Evolutionary conservation across 2,888 invertebrate species (phyloP).

Genomic region (Hermodice carunculata): DNA sequence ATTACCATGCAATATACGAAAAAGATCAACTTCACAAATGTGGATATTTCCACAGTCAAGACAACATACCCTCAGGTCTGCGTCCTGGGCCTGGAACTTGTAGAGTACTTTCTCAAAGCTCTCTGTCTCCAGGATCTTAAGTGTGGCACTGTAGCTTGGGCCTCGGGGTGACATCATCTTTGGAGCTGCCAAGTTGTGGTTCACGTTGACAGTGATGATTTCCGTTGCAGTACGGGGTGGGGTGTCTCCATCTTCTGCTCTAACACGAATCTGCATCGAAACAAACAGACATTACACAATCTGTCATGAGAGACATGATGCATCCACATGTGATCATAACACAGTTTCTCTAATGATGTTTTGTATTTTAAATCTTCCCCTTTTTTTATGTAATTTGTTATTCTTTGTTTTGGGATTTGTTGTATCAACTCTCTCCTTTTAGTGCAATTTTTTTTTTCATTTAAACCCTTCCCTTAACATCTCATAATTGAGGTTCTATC

Average conservation of each 20-base stretch:
- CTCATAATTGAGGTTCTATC: too few species aligned
- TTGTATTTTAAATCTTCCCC: too few species aligned
- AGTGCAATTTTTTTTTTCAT: too few species aligned
- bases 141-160: constrained; percentile 36
- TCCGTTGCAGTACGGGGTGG: constrained; percentile 40
- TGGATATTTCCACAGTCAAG: not conserved
- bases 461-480: too few species aligned
- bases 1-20: too few species aligned
- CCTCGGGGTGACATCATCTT: constrained; percentile 42
- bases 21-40: not conserved
- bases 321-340: too few species aligned
- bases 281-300: too few species aligned
- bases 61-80: constrained; percentile 46
- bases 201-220: constrained; percentile 49
- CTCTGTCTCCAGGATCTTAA: constrained; percentile 51
- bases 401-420: too few species aligned
- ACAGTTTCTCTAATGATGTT: too few species aligned
- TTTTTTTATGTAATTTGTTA: too few species aligned
- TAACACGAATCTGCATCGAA: constrained; percentile 55
- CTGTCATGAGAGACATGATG: too few species aligned
- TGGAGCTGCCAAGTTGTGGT: constrained; percentile 53
- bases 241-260: constrained; percentile 54
- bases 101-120: constrained; percentile 47
- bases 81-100: constrained; percentile 48
- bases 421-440: too few species aligned